A percentile compares a stretch with the other conserved stretches of the same genome.
phyloP scores from a whole-genome alignment of 2,888 invertebrate genomes.

The Cheilosia vernalis region DNA sequence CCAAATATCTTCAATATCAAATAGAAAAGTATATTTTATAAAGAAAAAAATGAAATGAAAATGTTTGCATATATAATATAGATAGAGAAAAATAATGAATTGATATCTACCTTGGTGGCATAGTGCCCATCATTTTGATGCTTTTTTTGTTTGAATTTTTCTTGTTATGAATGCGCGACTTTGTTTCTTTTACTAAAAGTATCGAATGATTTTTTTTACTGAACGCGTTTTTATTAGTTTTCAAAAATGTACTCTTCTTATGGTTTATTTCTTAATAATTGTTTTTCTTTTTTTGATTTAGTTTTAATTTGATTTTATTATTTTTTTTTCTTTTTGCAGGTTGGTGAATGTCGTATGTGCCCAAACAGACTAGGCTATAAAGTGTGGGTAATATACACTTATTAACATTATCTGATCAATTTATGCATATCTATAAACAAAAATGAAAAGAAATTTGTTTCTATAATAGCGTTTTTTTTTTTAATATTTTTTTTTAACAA shows the following conservation, averaged over 20 bases:
- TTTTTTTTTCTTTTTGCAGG: conserved; percentile 76
- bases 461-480: conserved; percentile 53
- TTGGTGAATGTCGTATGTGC: conserved; percentile 84
- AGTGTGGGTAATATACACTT: conserved; percentile 76
- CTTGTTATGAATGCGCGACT: conserved; percentile 58
- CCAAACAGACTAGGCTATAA: conserved; percentile 77
- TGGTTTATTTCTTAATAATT: conserved; percentile 50
- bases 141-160: conserved; percentile 76
- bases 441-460: conserved; percentile 51
- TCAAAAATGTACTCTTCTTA: conserved; percentile 47
- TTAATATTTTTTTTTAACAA: not conserved
- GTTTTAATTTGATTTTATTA: conserved; percentile 75
- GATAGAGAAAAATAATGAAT: conserved; percentile 62
- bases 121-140: conserved; percentile 84
- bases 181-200: conserved; percentile 47
- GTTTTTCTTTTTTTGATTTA: conserved; percentile 49
- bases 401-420: conserved; percentile 79
- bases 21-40: conserved; percentile 6
- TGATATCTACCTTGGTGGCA: conserved; percentile 84
- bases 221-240: conserved; percentile 63
- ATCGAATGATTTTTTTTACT: conserved; percentile 63
- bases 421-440: conserved; percentile 79
- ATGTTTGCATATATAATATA: conserved; percentile 56
- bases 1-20: conserved; percentile 39
- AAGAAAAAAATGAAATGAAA: conserved; percentile 36